Evolutionary conservation across 1,140 invertebrate genomes (phyloP), one percentile per base, ranked within the genome.

Genomic region (Zaprionus vittiger): DNA sequence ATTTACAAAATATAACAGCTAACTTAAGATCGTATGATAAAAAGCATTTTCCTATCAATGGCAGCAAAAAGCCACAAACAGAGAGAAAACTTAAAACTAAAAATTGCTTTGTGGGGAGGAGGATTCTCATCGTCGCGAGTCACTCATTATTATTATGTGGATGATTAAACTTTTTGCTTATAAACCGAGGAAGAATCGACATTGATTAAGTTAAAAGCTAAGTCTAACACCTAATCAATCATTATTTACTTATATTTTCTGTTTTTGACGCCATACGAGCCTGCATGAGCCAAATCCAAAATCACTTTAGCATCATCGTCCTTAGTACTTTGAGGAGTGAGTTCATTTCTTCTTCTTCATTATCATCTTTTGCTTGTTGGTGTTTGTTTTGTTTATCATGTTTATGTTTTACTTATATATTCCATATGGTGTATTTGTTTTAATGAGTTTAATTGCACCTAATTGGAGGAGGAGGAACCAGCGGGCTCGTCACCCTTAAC

Each of bases 261-360:
- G 79, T 78, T 65, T 77, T 84, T 89, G 83, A 86, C 84, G 76
- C 80, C 81, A 82, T 57, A 81, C 47, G 49, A 84, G 81, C 79
- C 57, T 74, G 83, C 77, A 80, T 77, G 69, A 73, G 64, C 68
- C 81, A 89, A 91, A 82, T 80, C 72, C 73, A 82, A 34, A 34
- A 86, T 86, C 85, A 90, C 85, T 90, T 85, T 90, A 84, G 80
- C 82, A 90, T 90, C 86, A 75, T 91, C 86, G 86, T 90, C 82
- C 85, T 55, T 90, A 82, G 77, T 90, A 90, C 85, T 90, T 90
- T 90, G 85, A 90, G 85, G 85, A 90, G 85, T 91, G 85, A 85
- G 85, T 89, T 89, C 41, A 11, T 34, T 34, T 34, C 28, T 34
- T 34, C 24, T 26, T 26, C 24, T 26, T 26, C 24, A 0, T 5